Evolutionary conservation across 2,888 invertebrate genomes (phyloP), one percentile per base, ranked within the genome.

Genomic region (Bombyx huttoni): DNA sequence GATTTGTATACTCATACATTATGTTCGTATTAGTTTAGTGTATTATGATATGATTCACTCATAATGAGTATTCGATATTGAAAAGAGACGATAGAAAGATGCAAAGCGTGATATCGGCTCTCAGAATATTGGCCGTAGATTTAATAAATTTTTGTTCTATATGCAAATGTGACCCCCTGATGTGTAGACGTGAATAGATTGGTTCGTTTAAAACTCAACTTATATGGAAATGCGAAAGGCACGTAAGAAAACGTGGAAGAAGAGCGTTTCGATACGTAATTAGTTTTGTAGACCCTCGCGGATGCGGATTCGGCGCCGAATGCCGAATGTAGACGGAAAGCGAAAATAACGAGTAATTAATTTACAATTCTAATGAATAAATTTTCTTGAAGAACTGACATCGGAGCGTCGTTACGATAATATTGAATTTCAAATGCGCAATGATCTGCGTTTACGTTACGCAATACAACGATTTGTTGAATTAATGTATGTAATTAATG

Each of bases 121-220:
- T 84, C 76, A 71, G 80, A 79, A 86, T 88, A 88, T 88, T 87
- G 87, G 84, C 86, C 81, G 86, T 87, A 87, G 88, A 88, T 88
- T 88, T 88, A 88, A 88, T 88, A 88, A 88, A 88, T 88, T 87
- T 86, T 86, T 86, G 84, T 86, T 88, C 85, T 87, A 88, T 87
- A 88, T 87, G 88, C 87, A 88, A 88, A 88, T 88, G 81, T 76
- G 85, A 79, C 83, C 83, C 85, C 85, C 85, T 87, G 87, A 88
- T 88, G 87, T 88, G 87, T 87, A 88, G 88, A 87, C 88, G 86
- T 85, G 87, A 88, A 88, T 88, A 88, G 87, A 88, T 88, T 88
- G 87, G 88, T 78, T 84, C 88, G 87, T 87, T 88, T 88, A 87
- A 83, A 85, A 79, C 88, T 86, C 87, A 86, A 87, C 87, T 87